A percentile compares a stretch with the other conserved stretches of the same genome.
Evolutionary conservation across 2,113 vertebrate species (phyloP).

Genomic region (Pteruthius melanotis): DNA sequence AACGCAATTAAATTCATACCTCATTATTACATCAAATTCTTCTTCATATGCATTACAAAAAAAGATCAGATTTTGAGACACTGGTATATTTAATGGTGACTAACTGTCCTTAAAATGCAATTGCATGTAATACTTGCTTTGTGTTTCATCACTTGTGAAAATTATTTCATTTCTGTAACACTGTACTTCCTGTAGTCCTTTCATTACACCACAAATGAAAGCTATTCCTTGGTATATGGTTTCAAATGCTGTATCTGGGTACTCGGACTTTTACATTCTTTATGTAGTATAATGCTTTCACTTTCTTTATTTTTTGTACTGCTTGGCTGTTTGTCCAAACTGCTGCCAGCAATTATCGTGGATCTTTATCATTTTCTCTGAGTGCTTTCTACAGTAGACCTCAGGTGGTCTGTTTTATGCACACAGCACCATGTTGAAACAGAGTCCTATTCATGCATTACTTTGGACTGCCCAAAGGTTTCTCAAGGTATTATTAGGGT

Average conservation of each 20-base stretch:
- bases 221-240: background rate
- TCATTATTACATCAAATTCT: slow-evolving; percentile 32
- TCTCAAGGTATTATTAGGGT: background rate
- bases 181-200: background rate
- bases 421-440: background rate
- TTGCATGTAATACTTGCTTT: background rate
- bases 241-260: background rate
- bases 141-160: background rate
- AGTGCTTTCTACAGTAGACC: background rate
- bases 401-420: background rate
- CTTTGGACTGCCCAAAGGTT: background rate
- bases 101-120: slow-evolving; percentile 15
- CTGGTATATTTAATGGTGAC: background rate
- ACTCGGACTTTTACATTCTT: background rate
- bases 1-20: slow-evolving; percentile 39
- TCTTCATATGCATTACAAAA: background rate
- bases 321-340: background rate
- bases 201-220: background rate
- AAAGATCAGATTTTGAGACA: background rate
- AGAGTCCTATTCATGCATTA: background rate
- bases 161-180: background rate
- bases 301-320: background rate
- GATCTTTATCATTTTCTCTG: background rate
- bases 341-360: background rate
- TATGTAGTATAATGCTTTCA: background rate